Percentiles rank a stretch among this genome's conserved stretches.
phyloP scores from a whole-genome alignment of 2,113 vertebrate species.

The Fregata magnificens region DNA sequence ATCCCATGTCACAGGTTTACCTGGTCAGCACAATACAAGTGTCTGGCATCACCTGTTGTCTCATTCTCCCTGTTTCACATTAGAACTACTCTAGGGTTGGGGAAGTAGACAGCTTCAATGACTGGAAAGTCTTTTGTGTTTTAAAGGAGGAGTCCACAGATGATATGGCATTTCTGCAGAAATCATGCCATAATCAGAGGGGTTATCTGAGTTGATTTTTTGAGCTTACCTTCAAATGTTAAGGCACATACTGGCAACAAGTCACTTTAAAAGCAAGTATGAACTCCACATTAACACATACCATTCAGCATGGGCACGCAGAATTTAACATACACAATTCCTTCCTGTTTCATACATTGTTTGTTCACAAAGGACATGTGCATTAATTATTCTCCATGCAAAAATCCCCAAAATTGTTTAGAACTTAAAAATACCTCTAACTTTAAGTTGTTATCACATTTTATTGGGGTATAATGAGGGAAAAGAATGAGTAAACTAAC shows the following conservation, averaged over 20 bases:
- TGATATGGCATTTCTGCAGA: background rate
- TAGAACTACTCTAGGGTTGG: background rate
- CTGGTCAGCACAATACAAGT: background rate
- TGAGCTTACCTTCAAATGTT: background rate
- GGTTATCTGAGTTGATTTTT: background rate
- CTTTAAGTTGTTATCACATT: background rate
- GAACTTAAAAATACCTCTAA: background rate
- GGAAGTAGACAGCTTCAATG: background rate
- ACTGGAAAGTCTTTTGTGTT: background rate
- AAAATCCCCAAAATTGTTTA: background rate
- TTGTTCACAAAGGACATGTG: background rate
- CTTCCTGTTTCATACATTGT: background rate
- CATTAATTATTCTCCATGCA: background rate
- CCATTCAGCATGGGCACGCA: background rate
- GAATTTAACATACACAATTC: background rate
- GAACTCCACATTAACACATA: background rate
- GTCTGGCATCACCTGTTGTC: background rate
- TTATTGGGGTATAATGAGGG: background rate
- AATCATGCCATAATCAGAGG: background rate
- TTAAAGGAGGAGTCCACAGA: background rate
- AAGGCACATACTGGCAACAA: background rate
- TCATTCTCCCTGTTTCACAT: background rate
- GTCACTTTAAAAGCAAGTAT: background rate
- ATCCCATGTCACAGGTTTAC: background rate
- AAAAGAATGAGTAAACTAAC: background rate